Conservation (phyloP, 2,797 vertebrate species). For the Kryptopterus vitreolus region DNA sequence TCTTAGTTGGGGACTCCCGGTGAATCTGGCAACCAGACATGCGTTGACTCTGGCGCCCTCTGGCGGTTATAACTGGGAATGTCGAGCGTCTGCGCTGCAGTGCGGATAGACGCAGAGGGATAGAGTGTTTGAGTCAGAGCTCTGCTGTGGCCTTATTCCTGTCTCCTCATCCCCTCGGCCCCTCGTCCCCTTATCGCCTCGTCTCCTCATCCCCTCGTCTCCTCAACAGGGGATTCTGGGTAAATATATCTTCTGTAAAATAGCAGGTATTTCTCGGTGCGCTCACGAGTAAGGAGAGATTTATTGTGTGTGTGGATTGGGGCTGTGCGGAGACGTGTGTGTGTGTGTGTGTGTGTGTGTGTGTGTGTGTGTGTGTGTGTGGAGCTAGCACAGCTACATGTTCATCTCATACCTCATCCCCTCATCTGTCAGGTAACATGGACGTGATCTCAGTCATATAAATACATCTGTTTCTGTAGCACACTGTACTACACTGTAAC, state of each 20-base stretch:
- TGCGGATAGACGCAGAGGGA: slow-evolving; percentile 75
- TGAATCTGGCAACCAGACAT: neutral
- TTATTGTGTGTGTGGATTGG: neutral
- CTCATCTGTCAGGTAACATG: neutral
- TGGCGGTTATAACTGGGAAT: neutral
- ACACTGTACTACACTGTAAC: neutral
- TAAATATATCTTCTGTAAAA: neutral
- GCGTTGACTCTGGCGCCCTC: slow-evolving; percentile 5
- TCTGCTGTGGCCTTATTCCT: neutral
- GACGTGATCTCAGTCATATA: too few relatives aligned
- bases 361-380: neutral
- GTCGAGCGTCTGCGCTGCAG: slow-evolving; percentile 67
- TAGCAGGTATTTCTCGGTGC: neutral
- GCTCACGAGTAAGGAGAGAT: neutral
- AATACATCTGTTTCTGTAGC: neutral
- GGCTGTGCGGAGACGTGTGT: neutral
- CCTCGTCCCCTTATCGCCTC: too few relatives aligned
- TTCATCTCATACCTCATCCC: neutral
- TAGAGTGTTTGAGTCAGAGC: neutral
- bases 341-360: too few relatives aligned
- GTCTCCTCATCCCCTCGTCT: too few relatives aligned
- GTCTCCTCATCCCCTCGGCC: too few relatives aligned
- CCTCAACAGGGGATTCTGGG: neutral
- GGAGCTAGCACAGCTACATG: neutral
- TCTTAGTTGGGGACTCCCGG: accelerated